These are phyloP conservation scores for Plestiodon gilberti DNA, from an alignment of 2,113 vertebrate species.

Conservation along the genomic window DNA sequence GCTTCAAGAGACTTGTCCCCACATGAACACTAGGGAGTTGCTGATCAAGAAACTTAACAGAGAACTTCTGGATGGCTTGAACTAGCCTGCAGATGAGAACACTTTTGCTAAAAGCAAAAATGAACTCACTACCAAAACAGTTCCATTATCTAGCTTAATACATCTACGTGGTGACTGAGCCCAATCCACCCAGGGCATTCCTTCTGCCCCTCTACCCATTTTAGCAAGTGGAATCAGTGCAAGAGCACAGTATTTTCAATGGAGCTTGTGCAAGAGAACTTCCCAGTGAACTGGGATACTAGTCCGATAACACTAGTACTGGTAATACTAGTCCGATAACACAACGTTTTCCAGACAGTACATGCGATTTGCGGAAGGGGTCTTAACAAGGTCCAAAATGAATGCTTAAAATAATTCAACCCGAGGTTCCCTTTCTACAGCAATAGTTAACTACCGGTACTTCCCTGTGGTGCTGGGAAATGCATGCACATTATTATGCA, in stretches of 20 bases:
- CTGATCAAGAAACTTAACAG: background rate
- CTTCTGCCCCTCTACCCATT: background rate
- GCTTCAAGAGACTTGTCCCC: too few relatives aligned
- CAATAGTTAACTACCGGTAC: background rate
- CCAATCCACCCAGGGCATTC: background rate
- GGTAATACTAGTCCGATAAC: too few relatives aligned
- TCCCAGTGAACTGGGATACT: too few relatives aligned
- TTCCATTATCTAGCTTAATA: background rate
- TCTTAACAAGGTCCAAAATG: background rate
- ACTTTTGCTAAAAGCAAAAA: background rate
- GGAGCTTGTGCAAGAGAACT: too few relatives aligned
- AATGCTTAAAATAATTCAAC: background rate
- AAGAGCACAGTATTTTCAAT: too few relatives aligned
- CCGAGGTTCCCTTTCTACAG: too few relatives aligned
- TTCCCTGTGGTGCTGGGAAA: too few relatives aligned
- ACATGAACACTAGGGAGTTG: background rate
- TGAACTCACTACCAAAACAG: background rate
- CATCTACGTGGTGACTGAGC: background rate
- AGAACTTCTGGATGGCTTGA: background rate
- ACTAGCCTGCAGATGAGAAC: background rate
- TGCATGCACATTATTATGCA: background rate
- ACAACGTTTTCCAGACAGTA: background rate
- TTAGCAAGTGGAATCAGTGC: background rate
- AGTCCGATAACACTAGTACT: too few relatives aligned
- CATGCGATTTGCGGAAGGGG: background rate